These are phyloP conservation scores for Acleris emargana DNA, from an alignment of 2,888 invertebrate species.

Conservation along the genomic window DNA sequence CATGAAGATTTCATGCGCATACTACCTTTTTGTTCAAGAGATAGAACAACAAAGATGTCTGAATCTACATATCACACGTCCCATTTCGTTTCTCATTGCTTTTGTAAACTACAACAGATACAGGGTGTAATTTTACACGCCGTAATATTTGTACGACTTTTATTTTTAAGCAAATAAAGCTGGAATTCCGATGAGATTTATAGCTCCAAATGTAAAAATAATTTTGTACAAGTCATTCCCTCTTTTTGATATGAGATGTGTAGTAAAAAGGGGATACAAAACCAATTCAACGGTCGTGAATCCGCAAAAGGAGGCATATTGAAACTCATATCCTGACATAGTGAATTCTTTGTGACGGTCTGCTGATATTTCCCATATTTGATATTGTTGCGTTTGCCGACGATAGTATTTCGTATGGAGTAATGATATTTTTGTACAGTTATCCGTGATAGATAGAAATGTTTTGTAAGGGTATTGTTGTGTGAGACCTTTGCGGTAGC, in stretches of 20 bases:
- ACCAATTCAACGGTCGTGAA: conserved; percentile 28
- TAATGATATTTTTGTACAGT: conserved; percentile 27
- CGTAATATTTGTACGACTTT: neutral
- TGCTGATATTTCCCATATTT: conserved; percentile 26
- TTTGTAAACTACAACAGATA: conserved; percentile 16
- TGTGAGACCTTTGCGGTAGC: neutral
- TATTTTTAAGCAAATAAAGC: conserved; percentile 3
- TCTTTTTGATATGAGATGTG: conserved; percentile 23
- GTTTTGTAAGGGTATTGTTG: conserved; percentile 12
- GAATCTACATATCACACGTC: conserved; percentile 37
- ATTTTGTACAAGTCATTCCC: conserved; percentile 4
- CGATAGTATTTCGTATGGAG: conserved; percentile 18
- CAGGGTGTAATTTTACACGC: neutral
- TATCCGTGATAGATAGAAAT: conserved; percentile 3
- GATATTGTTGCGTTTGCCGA: conserved; percentile 24
- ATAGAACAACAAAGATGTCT: conserved; percentile 14
- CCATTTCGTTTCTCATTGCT: conserved; percentile 29
- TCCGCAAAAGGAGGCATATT: conserved; percentile 29
- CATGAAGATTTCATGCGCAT: too few species aligned
- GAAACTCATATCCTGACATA: conserved; percentile 32
- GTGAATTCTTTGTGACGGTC: conserved; percentile 30
- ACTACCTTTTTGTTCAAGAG: too few species aligned
- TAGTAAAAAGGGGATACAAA: conserved; percentile 33
- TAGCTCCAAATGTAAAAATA: conserved; percentile 1
- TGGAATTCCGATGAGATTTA: conserved; percentile 2